phyloP scores from a whole-genome alignment of 2,888 invertebrate species.

The Phaedon cochleariae region DNA sequence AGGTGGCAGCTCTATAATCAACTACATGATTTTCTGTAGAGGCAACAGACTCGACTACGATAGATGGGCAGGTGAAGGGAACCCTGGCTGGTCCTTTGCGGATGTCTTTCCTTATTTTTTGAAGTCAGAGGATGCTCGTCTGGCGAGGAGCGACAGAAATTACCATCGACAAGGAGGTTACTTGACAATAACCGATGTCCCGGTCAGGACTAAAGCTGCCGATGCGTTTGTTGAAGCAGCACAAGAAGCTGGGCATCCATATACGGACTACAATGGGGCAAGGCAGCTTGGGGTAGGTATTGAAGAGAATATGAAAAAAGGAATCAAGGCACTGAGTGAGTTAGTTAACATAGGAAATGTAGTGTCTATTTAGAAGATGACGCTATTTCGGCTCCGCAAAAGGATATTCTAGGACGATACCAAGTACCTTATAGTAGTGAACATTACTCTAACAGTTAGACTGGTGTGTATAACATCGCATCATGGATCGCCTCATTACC shows the following conservation, averaged over 20 bases:
- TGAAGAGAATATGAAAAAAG: no score
- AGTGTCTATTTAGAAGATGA: no score
- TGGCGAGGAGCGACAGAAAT: conserved; percentile 50
- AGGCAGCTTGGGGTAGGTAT: conserved; percentile 71
- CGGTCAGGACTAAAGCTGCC: conserved; percentile 61
- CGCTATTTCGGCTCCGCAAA: no score
- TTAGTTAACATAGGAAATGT: no score
- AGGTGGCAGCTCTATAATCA: conserved; percentile 81
- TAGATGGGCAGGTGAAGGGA: conserved; percentile 68
- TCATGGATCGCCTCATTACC: no score
- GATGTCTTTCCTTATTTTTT: conserved; percentile 62
- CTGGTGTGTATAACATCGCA: no score
- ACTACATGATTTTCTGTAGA: conserved; percentile 80
- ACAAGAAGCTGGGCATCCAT: conserved; percentile 71
- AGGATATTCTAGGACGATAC: no score
- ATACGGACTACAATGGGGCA: conserved; percentile 75
- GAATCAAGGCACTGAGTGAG: no score
- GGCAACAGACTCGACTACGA: conserved; percentile 77
- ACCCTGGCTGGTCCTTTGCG: conserved; percentile 66
- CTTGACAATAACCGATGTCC: conserved; percentile 56
- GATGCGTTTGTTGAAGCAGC: conserved; percentile 70
- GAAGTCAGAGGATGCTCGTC: conserved; percentile 57
- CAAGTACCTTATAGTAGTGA: no score
- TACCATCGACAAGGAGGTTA: no score
- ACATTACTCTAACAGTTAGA: no score